Percentiles rank a stretch among this genome's conserved stretches.
Evolutionary conservation across 2,888 invertebrate genomes (phyloP).

Genomic region (Cheilosia soror): DNA sequence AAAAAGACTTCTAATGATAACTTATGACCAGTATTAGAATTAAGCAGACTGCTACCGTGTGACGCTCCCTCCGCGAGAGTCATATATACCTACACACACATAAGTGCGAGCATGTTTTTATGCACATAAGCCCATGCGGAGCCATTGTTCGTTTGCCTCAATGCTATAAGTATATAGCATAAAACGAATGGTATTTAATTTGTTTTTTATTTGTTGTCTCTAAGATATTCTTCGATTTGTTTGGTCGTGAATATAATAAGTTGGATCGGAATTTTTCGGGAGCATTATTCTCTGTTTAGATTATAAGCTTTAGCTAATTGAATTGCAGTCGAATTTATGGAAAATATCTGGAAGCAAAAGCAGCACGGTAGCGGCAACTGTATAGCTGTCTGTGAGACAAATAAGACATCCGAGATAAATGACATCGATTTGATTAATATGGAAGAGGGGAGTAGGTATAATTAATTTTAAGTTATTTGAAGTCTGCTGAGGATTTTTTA

Average conservation of each 20-base stretch:
- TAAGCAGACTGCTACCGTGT: conserved; percentile 76
- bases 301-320: conserved; percentile 74
- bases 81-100: conserved; percentile 30
- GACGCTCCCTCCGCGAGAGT: conserved; percentile 72
- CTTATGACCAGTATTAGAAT: conserved; percentile 77
- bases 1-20: conserved; percentile 77
- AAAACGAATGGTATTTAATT: conserved; percentile 67
- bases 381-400: conserved; percentile 23
- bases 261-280: conserved; percentile 69
- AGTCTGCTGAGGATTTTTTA: conserved; percentile 31
- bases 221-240: conserved; percentile 70
- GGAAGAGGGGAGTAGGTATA: conserved; percentile 5
- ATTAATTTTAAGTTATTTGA: conserved; percentile 33
- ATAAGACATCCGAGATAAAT: conserved; percentile 69
- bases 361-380: conserved; percentile 24
- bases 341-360: conserved; percentile 11
- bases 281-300: conserved; percentile 73
- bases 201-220: conserved; percentile 39
- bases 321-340: conserved; percentile 64
- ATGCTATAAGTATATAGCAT: conserved; percentile 68
- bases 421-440: conserved; percentile 50
- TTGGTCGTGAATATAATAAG: conserved; percentile 44
- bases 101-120: conserved; percentile 45
- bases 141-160: conserved; percentile 69
- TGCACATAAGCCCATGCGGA: conserved; percentile 66